A percentile compares a stretch with the other conserved stretches of the same genome.
These are phyloP conservation scores for Sardinella longiceps DNA, from an alignment of 2,797 vertebrate genomes.

Conservation along the genomic window DNA sequence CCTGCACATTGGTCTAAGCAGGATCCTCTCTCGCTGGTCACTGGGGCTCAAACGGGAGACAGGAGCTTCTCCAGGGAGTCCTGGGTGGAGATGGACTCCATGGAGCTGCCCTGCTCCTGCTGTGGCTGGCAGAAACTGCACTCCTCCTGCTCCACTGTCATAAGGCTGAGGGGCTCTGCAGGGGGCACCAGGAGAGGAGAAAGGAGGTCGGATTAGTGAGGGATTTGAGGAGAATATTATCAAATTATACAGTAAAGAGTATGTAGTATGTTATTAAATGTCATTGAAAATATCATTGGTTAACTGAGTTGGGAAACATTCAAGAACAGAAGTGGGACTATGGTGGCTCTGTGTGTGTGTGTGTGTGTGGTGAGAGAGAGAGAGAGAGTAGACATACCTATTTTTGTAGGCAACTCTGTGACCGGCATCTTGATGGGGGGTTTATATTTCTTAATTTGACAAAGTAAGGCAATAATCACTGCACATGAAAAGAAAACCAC, in stretches of 20 bases:
- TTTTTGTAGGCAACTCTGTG: constrained; percentile 40
- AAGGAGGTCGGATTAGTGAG: not conserved
- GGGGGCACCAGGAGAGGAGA: not conserved
- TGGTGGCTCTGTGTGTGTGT: not conserved
- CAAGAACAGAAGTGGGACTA: no score
- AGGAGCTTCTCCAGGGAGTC: constrained; percentile 62
- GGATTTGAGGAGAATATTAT: not conserved
- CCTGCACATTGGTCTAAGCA: not conserved
- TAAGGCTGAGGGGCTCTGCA: constrained; percentile 62
- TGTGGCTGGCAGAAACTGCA: constrained; percentile 85
- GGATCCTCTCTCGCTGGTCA: not conserved
- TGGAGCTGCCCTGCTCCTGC: constrained; percentile 85
- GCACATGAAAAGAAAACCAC: not conserved
- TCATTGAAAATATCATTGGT: not conserved
- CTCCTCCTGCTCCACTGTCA: constrained; percentile 72
- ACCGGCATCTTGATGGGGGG: constrained; percentile 14
- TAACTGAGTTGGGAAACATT: not conserved
- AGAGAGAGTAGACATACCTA: constrained; percentile 56
- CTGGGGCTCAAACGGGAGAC: not conserved
- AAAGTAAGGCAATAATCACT: not conserved
- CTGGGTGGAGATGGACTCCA: constrained; percentile 65
- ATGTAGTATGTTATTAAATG: no score
- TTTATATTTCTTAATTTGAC: not conserved
- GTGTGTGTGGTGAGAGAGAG: not conserved
- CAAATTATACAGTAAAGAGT: no score